A percentile compares a stretch with the other conserved stretches of the same genome.
Evolutionary conservation across 1,140 invertebrate genomes (phyloP).

Genomic region (Calosoma granatense): DNA sequence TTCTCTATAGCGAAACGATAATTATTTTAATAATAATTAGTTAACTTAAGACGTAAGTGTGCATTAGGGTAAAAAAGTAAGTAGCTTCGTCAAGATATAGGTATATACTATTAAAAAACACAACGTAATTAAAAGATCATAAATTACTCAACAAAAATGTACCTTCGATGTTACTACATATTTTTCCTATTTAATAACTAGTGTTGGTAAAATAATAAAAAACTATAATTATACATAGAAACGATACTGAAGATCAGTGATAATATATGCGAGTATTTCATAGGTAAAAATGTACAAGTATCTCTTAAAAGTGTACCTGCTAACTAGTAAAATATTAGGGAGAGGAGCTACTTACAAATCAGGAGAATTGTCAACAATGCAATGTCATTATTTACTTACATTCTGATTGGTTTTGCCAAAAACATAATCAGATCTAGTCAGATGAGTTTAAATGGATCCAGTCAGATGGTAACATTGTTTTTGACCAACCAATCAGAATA

Average conservation of each 20-base stretch:
- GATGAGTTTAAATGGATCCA: too few species aligned
- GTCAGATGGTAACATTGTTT: too few species aligned
- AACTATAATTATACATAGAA: neutral
- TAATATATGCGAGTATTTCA: slow-evolving; percentile 2
- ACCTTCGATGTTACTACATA: neutral
- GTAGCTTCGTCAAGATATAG: neutral
- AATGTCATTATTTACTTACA: neutral
- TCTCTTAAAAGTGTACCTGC: neutral
- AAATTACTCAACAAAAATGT: neutral
- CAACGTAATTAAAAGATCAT: neutral
- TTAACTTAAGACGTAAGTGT: neutral
- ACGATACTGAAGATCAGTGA: neutral
- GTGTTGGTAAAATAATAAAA: neutral
- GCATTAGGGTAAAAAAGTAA: slow-evolving; percentile 1
- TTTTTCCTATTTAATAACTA: neutral
- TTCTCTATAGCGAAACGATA: neutral
- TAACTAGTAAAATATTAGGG: neutral
- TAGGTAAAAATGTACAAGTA: neutral
- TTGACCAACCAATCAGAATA: neutral
- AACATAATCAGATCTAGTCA: too few species aligned
- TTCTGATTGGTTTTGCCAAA: neutral
- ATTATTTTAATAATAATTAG: neutral
- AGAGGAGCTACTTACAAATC: neutral
- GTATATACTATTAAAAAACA: slow-evolving; percentile 5
- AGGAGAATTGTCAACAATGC: slow-evolving; percentile 2